Base-by-base conservation (phyloP, 2,797 vertebrate species). In the Neomorphus geoffroyi region DNA sequence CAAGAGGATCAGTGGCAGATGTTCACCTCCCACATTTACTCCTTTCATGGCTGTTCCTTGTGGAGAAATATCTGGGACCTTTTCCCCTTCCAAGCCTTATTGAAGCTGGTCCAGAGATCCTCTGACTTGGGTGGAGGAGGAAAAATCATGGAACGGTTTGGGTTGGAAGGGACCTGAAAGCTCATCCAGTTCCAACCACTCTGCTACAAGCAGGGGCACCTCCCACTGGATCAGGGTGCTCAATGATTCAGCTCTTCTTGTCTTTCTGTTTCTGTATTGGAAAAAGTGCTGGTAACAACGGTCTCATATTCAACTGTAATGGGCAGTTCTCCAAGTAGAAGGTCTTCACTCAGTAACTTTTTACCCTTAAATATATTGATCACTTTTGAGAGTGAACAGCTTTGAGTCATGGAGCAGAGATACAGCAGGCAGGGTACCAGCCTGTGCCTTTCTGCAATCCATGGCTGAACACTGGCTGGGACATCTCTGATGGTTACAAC, bases 381-480 rank as follows among this genome's bases (percentile, higher is more conserved):
- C 22, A 2, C 18, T 78, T 60, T 60, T 35, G 64, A 37, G 30
- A 1, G 21, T 66, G 26, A n/a, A 7, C 3, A 27, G 58, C 39
- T 75, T 51, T 60, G 70, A 50, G 2, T 30, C 2, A 0, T 0
- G 9, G 54, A 33, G n/a, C 60, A 56, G 64, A 88, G 53, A 18
- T 10, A 6, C 46, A 66, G 72, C 58, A 22, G 54, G 85, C 83
- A 57, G 69, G 69, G 46, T 17, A 2, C 70, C 67, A 85, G 6
- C 24, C 54, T 35, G 7, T 62, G 46, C 86, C 56, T 65, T 24
- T n/a, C 75, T 18, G 6, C 4, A 33, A 33, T 30, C 62, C 39
- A 4, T 1, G 3, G 2, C 2, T 21, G 37, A 39, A 2, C 11
- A 0, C 37, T 9, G 75, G 10, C 10, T 41, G 39, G 39, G 39